A percentile compares a stretch with the other conserved stretches of the same genome.
Conservation (phyloP, 2,888 invertebrate species). For the Athripsodes cinereus region DNA sequence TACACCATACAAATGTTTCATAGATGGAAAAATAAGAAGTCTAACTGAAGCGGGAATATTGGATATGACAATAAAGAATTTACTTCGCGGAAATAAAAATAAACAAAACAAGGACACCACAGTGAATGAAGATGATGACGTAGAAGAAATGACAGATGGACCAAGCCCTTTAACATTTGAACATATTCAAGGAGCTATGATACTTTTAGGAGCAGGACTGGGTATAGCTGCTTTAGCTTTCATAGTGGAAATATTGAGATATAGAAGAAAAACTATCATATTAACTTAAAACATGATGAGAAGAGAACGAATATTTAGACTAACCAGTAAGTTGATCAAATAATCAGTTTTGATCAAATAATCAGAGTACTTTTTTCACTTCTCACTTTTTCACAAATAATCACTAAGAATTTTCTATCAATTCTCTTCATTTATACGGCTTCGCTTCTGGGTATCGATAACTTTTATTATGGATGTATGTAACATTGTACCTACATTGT, state of each 20-base stretch:
- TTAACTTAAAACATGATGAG: too few relatives aligned
- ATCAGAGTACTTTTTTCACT: too few relatives aligned
- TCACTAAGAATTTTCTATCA: too few relatives aligned
- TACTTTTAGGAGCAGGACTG: slow-evolving; percentile 2
- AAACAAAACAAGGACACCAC: neutral
- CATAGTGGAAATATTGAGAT: slow-evolving; percentile 4
- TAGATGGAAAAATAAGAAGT: slow-evolving; percentile 9
- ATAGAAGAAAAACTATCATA: neutral
- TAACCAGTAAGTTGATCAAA: too few relatives aligned
- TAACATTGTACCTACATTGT: too few relatives aligned
- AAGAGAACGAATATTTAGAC: too few relatives aligned
- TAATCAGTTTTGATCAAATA: too few relatives aligned
- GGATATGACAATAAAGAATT: neutral
- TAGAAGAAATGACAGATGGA: neutral
- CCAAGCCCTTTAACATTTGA: slow-evolving; percentile 1
- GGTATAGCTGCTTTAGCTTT: neutral
- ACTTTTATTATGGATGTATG: too few relatives aligned
- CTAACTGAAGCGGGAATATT: slow-evolving; percentile 1
- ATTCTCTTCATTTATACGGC: too few relatives aligned
- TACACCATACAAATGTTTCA: slow-evolving; percentile 15
- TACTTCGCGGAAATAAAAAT: neutral
- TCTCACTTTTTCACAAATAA: too few relatives aligned
- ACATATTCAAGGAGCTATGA: slow-evolving; percentile 7
- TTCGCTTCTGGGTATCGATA: too few relatives aligned
- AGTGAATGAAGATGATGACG: neutral